A percentile compares a stretch with the other conserved stretches of the same genome.
phyloP scores from a whole-genome alignment of 2,888 invertebrate genomes.

The Dryomyza anilis region DNA sequence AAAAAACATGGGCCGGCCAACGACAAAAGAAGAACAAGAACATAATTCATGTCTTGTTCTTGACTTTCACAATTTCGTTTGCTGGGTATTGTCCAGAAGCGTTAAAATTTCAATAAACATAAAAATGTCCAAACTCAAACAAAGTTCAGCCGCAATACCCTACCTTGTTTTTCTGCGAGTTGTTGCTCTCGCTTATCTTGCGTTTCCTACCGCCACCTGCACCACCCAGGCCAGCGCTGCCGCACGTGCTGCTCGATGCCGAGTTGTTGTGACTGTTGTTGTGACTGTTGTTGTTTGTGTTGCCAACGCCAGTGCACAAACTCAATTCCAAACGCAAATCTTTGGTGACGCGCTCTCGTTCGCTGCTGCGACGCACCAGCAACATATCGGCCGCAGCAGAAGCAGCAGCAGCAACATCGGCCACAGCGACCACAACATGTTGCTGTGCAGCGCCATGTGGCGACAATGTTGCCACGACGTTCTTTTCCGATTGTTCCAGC shows the following conservation, averaged over 20 bases:
- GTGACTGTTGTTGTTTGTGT: constrained; percentile 19
- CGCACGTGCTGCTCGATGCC: constrained; percentile 48
- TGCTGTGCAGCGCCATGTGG: constrained; percentile 18
- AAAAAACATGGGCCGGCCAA: too few species aligned
- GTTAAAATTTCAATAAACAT: neutral
- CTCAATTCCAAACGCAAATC: constrained; percentile 58
- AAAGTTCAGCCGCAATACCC: constrained; percentile 23
- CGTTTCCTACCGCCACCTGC: constrained; percentile 53
- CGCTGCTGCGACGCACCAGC: constrained; percentile 27
- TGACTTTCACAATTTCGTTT: too few species aligned
- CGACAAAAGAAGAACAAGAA: too few species aligned
- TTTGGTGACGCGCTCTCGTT: constrained; percentile 49
- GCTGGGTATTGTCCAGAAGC: too few species aligned
- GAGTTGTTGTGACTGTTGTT: constrained; percentile 33
- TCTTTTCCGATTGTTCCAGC: constrained; percentile 42
- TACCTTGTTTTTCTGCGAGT: constrained; percentile 59
- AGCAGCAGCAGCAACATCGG: constrained; percentile 4
- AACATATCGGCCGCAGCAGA: constrained; percentile 19
- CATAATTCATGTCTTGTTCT: too few species aligned
- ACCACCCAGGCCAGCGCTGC: constrained; percentile 41
- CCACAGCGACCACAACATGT: constrained; percentile 36
- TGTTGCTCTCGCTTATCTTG: constrained; percentile 59
- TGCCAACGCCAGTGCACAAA: neutral
- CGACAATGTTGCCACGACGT: constrained; percentile 28
- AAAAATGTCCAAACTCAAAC: neutral